Conservation (phyloP, 2,113 vertebrate genomes). For the Microtus pennsylvanicus region DNA sequence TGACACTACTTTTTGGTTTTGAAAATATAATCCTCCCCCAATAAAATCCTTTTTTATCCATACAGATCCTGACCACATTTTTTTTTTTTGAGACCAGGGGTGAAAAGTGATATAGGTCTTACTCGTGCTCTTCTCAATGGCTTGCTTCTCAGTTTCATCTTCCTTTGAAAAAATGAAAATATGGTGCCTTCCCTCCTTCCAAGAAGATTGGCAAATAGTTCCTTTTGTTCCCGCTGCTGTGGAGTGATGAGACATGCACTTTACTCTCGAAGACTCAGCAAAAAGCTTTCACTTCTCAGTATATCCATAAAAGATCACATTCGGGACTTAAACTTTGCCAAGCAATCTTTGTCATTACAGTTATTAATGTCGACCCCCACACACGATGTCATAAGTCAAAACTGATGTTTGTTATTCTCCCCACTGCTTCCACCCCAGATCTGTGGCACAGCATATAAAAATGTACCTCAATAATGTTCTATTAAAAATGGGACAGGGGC, state of each 20-base stretch:
- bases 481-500: conserved; percentile 81
- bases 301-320: conserved; percentile 80
- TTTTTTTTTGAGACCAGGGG: conserved; percentile 56
- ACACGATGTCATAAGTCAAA: conserved; percentile 72
- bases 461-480: conserved; percentile 83
- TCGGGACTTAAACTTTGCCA: conserved; percentile 83
- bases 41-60: conserved; percentile 42
- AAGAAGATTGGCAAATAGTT: conserved; percentile 77
- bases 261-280: conserved; percentile 88
- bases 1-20: conserved; percentile 63
- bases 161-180: conserved; percentile 83
- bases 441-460: conserved; percentile 73
- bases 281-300: conserved; percentile 85
- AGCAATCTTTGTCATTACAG: conserved; percentile 81
- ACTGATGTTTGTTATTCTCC: conserved; percentile 64
- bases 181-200: conserved; percentile 80
- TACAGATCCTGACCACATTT: conserved; percentile 46
- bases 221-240: conserved; percentile 82
- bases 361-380: conserved; percentile 76
- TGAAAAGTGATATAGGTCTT: conserved; percentile 73
- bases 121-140: conserved; percentile 65
- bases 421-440: neutral
- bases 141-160: conserved; percentile 76
- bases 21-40: conserved; percentile 51
- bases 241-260: conserved; percentile 87